These are phyloP conservation scores for Kryptolebias ocellatus DNA, from an alignment of 2,797 vertebrate species.

Conservation along the genomic window DNA sequence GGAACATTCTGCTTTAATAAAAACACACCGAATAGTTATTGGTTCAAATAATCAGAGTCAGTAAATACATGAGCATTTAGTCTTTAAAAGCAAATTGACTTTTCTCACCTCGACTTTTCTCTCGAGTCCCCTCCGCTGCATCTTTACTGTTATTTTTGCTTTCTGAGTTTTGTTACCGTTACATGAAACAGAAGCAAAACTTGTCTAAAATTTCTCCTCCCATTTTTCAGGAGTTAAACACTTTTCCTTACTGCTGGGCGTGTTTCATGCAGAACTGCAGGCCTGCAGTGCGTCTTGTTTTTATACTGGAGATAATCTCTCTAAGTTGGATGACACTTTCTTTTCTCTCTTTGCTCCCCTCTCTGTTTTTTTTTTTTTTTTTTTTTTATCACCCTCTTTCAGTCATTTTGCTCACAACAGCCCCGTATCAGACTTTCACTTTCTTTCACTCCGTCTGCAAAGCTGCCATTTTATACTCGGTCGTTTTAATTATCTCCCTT, in stretches of 20 bases:
- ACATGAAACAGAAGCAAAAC: no score
- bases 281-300: slow-evolving; percentile 1
- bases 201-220: neutral
- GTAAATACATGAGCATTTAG: slow-evolving; percentile 34
- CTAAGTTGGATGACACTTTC: slow-evolving; percentile 29
- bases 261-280: no score
- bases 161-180: neutral
- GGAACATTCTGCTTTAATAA: no score
- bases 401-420: slow-evolving; percentile 37
- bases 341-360: slow-evolving; percentile 5
- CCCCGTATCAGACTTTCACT: slow-evolving; percentile 45
- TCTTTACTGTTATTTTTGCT: neutral
- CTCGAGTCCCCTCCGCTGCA: neutral
- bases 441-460: slow-evolving; percentile 58
- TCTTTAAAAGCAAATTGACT: slow-evolving; percentile 16
- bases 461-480: slow-evolving; percentile 54
- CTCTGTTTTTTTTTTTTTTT: slow-evolving; percentile 37
- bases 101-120: neutral
- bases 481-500: slow-evolving; percentile 73
- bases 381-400: slow-evolving; percentile 37
- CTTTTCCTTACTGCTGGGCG: no score
- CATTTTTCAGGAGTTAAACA: neutral
- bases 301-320: slow-evolving; percentile 35
- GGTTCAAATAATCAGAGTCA: neutral
- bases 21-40: no score